Percentiles rank a stretch among this genome's conserved stretches.
Conservation (phyloP, 2,797 vertebrate genomes). For the Chelmon rostratus region DNA sequence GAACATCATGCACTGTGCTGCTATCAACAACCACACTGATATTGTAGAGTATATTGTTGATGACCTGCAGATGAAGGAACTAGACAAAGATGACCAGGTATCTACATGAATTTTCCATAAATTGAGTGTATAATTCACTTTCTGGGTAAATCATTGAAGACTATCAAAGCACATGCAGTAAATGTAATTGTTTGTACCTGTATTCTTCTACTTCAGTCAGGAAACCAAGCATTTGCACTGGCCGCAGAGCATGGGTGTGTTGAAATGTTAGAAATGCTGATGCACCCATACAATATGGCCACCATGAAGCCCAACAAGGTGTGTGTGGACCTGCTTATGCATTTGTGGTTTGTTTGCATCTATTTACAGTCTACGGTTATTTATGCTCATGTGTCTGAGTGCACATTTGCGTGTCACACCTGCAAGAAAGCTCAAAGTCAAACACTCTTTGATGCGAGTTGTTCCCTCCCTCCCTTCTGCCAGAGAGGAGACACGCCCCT, state of each 20-base stretch:
- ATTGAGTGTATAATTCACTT: not conserved
- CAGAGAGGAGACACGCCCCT: slow-evolving; percentile 87
- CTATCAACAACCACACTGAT: slow-evolving; percentile 89
- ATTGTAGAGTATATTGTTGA: slow-evolving; percentile 91
- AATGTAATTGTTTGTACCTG: not conserved
- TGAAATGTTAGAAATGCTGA: slow-evolving; percentile 87
- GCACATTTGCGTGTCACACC: slow-evolving; percentile 49
- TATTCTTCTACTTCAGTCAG: slow-evolving; percentile 71
- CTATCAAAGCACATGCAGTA: not conserved
- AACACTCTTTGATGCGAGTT: slow-evolving; percentile 66
- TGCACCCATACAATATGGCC: slow-evolving; percentile 86
- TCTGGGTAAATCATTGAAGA: not conserved
- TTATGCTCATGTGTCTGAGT: slow-evolving; percentile 13
- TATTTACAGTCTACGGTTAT: slow-evolving; percentile 2
- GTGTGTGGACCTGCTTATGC: slow-evolving; percentile 32
- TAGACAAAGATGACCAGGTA: slow-evolving; percentile 91
- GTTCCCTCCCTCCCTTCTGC: slow-evolving; percentile 67
- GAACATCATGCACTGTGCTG: slow-evolving; percentile 93
- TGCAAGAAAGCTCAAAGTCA: slow-evolving; percentile 66
- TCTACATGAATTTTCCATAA: not conserved
- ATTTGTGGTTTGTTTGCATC: not conserved
- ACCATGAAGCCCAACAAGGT: slow-evolving; percentile 92
- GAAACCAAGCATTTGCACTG: slow-evolving; percentile 88
- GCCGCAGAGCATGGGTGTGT: slow-evolving; percentile 90
- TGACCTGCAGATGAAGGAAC: slow-evolving; percentile 91